Evolutionary conservation across 2,113 vertebrate genomes (phyloP).

Genomic region (Myanophis thanlyinensis): DNA sequence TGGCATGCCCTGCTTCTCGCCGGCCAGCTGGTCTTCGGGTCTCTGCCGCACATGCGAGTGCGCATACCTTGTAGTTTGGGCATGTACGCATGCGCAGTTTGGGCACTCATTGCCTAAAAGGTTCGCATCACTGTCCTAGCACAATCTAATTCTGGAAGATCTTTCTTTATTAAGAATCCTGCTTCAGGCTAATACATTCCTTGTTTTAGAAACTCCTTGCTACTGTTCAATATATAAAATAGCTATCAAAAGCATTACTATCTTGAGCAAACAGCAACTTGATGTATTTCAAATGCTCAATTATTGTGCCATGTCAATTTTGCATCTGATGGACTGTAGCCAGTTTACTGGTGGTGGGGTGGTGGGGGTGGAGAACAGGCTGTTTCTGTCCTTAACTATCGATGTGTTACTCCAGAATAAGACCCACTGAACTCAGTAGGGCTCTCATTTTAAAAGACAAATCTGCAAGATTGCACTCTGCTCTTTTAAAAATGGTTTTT

Average conservation of each 20-base stretch:
- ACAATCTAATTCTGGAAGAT: not conserved
- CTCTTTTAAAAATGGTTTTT: not conserved
- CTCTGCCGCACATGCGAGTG: too few relatives aligned
- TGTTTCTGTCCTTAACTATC: not conserved
- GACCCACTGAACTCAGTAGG: not conserved
- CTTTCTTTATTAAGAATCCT: not conserved
- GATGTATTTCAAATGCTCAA: not conserved
- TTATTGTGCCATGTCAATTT: not conserved
- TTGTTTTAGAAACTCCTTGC: not conserved
- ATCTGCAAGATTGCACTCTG: not conserved
- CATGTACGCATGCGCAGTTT: too few relatives aligned
- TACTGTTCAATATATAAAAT: too few relatives aligned
- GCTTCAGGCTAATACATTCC: not conserved
- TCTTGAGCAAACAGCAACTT: not conserved
- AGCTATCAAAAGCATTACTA: not conserved
- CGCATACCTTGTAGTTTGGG: too few relatives aligned
- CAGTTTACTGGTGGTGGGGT: too few relatives aligned
- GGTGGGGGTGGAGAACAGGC: not conserved
- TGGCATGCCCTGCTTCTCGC: too few relatives aligned
- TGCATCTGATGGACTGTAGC: not conserved
- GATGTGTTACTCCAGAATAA: not conserved
- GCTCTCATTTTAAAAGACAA: not conserved
- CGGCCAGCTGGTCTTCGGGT: too few relatives aligned
- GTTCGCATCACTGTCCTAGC: too few relatives aligned
- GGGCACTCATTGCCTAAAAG: too few relatives aligned